phyloP scores from a whole-genome alignment of 2,888 invertebrate genomes.

The Aethes cnicana region DNA sequence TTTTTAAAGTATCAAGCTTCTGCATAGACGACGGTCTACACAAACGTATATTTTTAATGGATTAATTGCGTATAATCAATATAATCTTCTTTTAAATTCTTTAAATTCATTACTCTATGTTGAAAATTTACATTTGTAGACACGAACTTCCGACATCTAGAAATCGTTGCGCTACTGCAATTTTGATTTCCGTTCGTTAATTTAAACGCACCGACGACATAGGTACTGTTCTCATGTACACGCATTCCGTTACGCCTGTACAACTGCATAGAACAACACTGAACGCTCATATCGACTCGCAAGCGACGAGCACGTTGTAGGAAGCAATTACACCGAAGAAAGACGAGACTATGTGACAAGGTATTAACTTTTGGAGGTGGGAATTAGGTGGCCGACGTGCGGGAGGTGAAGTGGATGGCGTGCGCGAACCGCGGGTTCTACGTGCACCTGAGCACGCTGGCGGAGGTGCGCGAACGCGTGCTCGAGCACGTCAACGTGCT shows the following conservation, averaged over 20 bases:
- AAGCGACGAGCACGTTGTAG: constrained; percentile 18
- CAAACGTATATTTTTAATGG: no score
- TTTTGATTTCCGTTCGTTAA: no score
- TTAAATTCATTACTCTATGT: no score
- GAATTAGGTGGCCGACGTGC: constrained; percentile 89
- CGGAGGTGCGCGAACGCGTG: constrained; percentile 98
- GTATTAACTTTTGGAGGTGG: constrained; percentile 15
- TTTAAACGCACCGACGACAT: no score
- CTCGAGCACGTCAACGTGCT: constrained; percentile 98
- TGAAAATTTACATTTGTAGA: no score
- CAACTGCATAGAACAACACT: constrained; percentile 12
- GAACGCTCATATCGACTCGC: constrained; percentile 17
- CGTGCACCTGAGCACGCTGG: constrained; percentile 97
- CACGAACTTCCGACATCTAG: no score
- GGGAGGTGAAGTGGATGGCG: constrained; percentile 99
- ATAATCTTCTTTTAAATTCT: no score
- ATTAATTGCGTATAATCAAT: no score
- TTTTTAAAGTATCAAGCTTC: no score
- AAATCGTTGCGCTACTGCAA: no score
- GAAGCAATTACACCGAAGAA: constrained; percentile 7
- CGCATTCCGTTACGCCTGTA: neutral
- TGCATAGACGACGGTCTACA: no score
- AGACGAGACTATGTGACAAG: neutral
- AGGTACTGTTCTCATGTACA: constrained; percentile 3
- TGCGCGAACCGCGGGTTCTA: constrained; percentile 98